Conservation (phyloP, 2,888 invertebrate species). For the Gymnosoma rotundatum region DNA sequence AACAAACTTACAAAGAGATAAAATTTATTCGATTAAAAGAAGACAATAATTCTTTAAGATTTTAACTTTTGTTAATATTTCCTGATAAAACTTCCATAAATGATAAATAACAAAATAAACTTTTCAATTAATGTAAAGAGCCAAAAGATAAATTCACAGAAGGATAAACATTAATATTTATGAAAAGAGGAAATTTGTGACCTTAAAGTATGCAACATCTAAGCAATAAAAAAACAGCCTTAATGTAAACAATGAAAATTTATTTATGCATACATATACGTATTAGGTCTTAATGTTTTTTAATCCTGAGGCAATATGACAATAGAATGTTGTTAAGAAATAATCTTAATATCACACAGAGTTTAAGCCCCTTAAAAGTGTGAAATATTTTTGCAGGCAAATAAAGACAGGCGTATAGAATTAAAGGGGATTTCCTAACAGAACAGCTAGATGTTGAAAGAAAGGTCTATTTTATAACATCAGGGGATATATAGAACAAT, state of each 20-base stretch:
- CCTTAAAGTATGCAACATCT: constrained; percentile 45
- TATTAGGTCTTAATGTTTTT: not conserved
- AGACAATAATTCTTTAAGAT: not conserved
- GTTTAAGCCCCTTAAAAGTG: constrained; percentile 42
- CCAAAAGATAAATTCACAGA: not conserved
- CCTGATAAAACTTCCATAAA: not conserved
- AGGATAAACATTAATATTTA: constrained; percentile 3
- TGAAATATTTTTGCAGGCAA: constrained; percentile 24
- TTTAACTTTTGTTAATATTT: not conserved
- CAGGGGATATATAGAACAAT: no score
- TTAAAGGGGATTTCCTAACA: no score
- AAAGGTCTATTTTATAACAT: no score
- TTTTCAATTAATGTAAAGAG: constrained; percentile 32
- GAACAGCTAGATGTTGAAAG: no score
- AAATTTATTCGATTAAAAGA: no score
- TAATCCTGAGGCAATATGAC: constrained; percentile 26
- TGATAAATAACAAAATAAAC: constrained; percentile 42
- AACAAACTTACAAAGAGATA: no score
- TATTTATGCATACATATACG: constrained; percentile 8
- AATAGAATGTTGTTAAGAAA: constrained; percentile 21
- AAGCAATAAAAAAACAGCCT: not conserved
- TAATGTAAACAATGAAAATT: constrained; percentile 37
- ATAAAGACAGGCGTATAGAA: no score
- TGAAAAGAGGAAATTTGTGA: not conserved
- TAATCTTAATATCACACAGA: constrained; percentile 20